Evolutionary conservation across 2,797 vertebrate genomes (phyloP).

Genomic region (Tapera naevia): DNA sequence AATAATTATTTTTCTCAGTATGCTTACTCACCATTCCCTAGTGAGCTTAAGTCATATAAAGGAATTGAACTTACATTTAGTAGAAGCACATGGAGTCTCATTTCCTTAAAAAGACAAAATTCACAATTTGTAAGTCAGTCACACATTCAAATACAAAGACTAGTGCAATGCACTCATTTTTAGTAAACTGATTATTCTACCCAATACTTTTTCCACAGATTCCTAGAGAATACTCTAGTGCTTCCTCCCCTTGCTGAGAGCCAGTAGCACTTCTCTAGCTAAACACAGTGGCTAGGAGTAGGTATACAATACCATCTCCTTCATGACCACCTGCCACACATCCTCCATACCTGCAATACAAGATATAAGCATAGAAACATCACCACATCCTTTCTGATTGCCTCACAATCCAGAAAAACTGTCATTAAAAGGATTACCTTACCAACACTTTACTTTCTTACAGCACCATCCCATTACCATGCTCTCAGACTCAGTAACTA

Average conservation of each 20-base stretch:
- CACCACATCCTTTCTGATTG: background rate
- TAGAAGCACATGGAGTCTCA: background rate
- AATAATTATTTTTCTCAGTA: background rate
- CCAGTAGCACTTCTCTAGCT: background rate
- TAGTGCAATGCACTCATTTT: background rate
- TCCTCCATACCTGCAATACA: background rate
- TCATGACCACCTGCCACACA: accelerated
- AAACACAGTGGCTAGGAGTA: background rate
- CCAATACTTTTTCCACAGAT: background rate
- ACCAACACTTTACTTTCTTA: background rate
- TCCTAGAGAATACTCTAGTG: background rate
- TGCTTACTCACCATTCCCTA: background rate
- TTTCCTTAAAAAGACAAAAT: background rate
- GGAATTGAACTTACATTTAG: background rate
- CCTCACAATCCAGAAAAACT: background rate
- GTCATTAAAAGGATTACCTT: background rate
- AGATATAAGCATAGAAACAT: background rate
- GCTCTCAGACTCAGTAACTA: accelerated
- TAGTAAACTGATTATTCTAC: background rate
- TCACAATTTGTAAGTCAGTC: background rate
- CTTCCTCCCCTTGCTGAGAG: background rate
- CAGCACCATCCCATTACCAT: accelerated
- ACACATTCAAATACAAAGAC: background rate
- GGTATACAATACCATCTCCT: background rate
- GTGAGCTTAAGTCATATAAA: background rate